Conservation (phyloP, 1,140 invertebrate species). For the Trinorchestia longiramus region DNA sequence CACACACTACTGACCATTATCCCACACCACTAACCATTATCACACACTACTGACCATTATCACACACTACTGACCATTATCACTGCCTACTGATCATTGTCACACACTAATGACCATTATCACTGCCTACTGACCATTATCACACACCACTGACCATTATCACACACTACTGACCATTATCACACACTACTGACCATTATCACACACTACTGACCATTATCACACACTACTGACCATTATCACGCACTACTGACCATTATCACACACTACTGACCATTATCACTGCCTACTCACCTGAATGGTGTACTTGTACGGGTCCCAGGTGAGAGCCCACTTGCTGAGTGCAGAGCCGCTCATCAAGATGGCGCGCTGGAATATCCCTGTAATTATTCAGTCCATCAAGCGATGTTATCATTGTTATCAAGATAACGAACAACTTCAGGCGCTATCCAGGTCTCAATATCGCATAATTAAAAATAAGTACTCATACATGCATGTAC, state of each 20-base stretch:
- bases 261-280: constrained; percentile 76
- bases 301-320: constrained; percentile 84
- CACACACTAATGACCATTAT: too few species aligned
- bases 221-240: constrained; percentile 76
- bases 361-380: constrained; percentile 90
- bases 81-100: constrained; percentile 69
- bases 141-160: constrained; percentile 72
- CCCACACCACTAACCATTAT: constrained; percentile 70
- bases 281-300: constrained; percentile 70
- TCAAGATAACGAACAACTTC: not conserved
- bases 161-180: too few species aligned
- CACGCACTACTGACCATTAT: constrained; percentile 71
- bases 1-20: constrained; percentile 76
- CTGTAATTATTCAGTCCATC: constrained; percentile 71
- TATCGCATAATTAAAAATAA: not conserved
- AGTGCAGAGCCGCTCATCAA: constrained; percentile 94
- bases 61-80: not conserved
- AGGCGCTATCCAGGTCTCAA: not conserved
- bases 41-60: too few species aligned
- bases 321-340: constrained; percentile 88
- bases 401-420: not conserved
- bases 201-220: constrained; percentile 69
- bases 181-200: not conserved
- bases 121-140: too few species aligned
- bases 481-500: not conserved